These are phyloP conservation scores for Drosophila percnosoma DNA, from an alignment of 2,888 invertebrate species.

Conservation along the genomic window DNA sequence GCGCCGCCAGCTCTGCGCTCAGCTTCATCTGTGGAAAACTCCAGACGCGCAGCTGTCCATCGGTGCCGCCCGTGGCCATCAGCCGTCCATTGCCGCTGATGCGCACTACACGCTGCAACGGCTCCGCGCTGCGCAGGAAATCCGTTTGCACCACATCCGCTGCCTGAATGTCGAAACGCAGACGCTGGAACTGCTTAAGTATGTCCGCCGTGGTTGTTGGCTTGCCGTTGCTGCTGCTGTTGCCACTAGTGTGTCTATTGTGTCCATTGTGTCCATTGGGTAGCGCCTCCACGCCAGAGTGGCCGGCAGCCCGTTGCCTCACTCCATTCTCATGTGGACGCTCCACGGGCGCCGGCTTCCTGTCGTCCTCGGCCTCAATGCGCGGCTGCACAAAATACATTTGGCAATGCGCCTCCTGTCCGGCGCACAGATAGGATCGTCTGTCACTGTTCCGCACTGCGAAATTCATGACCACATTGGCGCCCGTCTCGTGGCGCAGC, in stretches of 20 bases:
- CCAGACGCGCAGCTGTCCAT: constrained; percentile 95
- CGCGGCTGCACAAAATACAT: constrained; percentile 90
- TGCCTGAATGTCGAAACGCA: constrained; percentile 91
- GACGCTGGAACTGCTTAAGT: constrained; percentile 85
- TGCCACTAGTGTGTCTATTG: constrained; percentile 18
- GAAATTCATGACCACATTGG: constrained; percentile 96
- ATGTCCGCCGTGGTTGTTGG: constrained; percentile 54
- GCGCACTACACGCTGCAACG: constrained; percentile 94
- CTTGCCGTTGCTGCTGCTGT: constrained; percentile 20
- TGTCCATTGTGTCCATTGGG: constrained; percentile 81
- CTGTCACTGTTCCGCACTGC: constrained; percentile 90
- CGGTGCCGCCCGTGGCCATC: constrained; percentile 96
- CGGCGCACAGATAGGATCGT: constrained; percentile 92
- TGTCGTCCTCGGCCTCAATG: constrained; percentile 86
- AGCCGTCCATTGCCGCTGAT: constrained; percentile 91
- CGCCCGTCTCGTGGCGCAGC: constrained; percentile 94
- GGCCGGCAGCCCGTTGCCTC: constrained; percentile 65
- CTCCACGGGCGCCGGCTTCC: constrained; percentile 56
- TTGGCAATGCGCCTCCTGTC: constrained; percentile 96
- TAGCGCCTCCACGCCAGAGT: constrained; percentile 81
- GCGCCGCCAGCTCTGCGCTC: constrained; percentile 90
- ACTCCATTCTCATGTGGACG: constrained; percentile 82
- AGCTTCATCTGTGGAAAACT: constrained; percentile 92
- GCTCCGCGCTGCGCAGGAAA: constrained; percentile 89
- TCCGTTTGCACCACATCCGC: constrained; percentile 94